Percentiles rank a stretch among this genome's conserved stretches.
Evolutionary conservation across 2,888 invertebrate species (phyloP).

Genomic region (Drosophila barbarae): DNA sequence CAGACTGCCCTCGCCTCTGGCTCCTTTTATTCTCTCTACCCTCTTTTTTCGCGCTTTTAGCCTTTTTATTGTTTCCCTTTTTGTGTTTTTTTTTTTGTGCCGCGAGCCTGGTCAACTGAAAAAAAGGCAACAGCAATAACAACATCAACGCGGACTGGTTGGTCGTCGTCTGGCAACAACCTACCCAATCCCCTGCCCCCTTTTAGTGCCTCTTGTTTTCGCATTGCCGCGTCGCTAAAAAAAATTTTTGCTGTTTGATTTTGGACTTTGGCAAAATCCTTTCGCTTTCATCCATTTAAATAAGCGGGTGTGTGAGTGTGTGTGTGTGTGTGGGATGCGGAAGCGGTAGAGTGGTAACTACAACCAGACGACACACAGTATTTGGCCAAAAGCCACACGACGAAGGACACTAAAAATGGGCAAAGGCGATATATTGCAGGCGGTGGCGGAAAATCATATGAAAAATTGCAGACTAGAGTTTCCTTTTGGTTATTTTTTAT

Average conservation of each 20-base stretch:
- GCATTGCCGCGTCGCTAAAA: conserved; percentile 57
- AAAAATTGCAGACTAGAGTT: not conserved
- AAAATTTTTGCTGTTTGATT: conserved; percentile 66
- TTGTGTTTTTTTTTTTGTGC: conserved; percentile 13
- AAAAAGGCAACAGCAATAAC: conserved; percentile 56
- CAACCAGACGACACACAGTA: conserved; percentile 54
- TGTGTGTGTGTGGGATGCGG: conserved; percentile 13
- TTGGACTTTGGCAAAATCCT: conserved; percentile 77
- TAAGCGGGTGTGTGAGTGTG: conserved; percentile 47
- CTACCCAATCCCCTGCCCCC: conserved; percentile 5
- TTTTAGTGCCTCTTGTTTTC: conserved; percentile 45
- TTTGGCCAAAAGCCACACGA: conserved; percentile 53
- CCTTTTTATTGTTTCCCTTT: conserved; percentile 40
- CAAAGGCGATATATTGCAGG: conserved; percentile 52
- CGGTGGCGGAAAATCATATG: not conserved
- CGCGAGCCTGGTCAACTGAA: conserved; percentile 70
- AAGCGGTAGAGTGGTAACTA: conserved; percentile 48
- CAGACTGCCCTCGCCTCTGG: conserved; percentile 19
- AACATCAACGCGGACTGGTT: conserved; percentile 26
- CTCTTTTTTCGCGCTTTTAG: conserved; percentile 35
- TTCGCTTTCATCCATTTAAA: conserved; percentile 80
- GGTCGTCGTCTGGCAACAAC: conserved; percentile 34
- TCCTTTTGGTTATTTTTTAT: not conserved
- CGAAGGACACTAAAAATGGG: conserved; percentile 52
- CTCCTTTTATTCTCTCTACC: conserved; percentile 13